Conservation (phyloP, 2,797 vertebrate species). For the Emydoidea blandingii region DNA sequence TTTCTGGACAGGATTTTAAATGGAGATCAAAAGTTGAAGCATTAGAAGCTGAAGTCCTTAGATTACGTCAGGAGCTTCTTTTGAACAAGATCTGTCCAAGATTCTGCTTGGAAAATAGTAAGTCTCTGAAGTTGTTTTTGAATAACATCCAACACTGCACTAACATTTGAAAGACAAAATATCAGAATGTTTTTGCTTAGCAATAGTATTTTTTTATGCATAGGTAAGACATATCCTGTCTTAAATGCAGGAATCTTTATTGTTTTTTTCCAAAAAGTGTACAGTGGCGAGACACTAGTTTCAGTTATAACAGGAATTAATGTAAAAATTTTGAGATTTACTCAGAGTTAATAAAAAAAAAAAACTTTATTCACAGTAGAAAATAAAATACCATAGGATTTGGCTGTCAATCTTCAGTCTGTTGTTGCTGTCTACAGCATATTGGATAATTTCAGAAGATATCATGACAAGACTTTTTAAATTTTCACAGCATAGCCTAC, state of each 20-base stretch:
- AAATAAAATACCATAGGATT: not conserved
- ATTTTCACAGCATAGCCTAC: not conserved
- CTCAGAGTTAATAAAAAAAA: not conserved
- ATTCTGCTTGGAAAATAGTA: slow-evolving; percentile 69
- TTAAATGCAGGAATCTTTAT: not conserved
- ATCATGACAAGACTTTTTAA: not conserved
- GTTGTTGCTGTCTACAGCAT: not conserved
- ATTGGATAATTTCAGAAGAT: not conserved
- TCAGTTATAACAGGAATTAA: not conserved
- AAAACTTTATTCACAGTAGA: not conserved
- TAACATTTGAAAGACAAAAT: not conserved
- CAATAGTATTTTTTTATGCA: not conserved
- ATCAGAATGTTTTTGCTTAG: not conserved
- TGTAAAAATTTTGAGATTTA: not conserved
- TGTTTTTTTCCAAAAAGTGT: not conserved
- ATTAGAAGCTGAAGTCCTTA: slow-evolving; percentile 88
- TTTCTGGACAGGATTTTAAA: slow-evolving; percentile 73
- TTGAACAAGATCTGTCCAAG: slow-evolving; percentile 74
- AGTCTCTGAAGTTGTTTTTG: slow-evolving; percentile 51
- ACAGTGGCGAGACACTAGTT: not conserved
- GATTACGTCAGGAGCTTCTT: slow-evolving; percentile 86
- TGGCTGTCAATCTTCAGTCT: not conserved
- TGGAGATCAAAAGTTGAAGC: slow-evolving; percentile 81
- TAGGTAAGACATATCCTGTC: not conserved
- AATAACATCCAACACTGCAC: not conserved